A percentile compares a stretch with the other conserved stretches of the same genome.
Conservation (phyloP, 2,797 vertebrate species). For the Chrysocyon brachyurus region DNA sequence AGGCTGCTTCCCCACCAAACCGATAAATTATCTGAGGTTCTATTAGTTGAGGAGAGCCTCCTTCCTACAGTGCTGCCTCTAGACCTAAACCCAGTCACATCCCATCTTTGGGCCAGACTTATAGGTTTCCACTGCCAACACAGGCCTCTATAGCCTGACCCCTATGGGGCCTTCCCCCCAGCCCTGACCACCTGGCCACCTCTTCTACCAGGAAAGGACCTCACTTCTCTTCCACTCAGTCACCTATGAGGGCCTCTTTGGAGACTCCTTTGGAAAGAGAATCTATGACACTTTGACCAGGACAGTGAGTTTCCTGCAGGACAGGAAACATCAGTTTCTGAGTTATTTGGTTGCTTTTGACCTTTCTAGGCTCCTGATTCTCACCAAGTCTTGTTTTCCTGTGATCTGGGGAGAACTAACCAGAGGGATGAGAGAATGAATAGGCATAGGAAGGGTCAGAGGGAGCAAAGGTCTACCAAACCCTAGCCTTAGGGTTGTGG, state of each 20-base stretch:
- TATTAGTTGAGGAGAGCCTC: neutral
- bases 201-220: neutral
- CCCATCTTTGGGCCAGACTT: neutral
- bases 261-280: neutral
- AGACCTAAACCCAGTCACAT: slow-evolving; percentile 47
- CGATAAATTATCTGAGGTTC: slow-evolving; percentile 73
- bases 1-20: slow-evolving; percentile 66
- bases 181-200: neutral
- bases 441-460: neutral
- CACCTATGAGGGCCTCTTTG: neutral
- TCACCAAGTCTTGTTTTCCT: neutral
- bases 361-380: neutral
- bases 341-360: neutral
- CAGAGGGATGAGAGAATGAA: neutral
- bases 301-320: neutral
- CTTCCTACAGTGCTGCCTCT: neutral
- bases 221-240: neutral
- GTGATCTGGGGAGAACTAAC: neutral
- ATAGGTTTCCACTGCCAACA: neutral
- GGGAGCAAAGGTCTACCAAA: neutral
- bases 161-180: neutral
- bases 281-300: neutral
- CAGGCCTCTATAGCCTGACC: neutral
- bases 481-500: neutral
- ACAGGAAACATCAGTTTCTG: neutral